A percentile compares a stretch with the other conserved stretches of the same genome.
Evolutionary conservation across 2,113 vertebrate genomes (phyloP).

Genomic region (Eleginops maclovinus): DNA sequence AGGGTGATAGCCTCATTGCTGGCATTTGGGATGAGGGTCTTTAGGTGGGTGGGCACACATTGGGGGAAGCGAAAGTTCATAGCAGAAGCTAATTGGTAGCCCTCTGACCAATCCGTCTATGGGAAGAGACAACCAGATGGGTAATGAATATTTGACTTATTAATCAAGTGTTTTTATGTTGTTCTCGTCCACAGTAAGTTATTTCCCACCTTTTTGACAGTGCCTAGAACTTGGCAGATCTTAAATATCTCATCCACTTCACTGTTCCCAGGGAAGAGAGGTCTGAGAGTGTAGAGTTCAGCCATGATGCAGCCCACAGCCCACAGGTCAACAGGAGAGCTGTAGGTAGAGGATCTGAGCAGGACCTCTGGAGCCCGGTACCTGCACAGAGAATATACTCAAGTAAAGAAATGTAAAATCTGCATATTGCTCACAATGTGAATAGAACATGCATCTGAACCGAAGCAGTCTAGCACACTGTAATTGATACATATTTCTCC

Average conservation of each 20-base stretch:
- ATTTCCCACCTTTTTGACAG: constrained; percentile 92
- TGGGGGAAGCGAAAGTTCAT: constrained; percentile 99
- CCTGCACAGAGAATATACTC: constrained; percentile 78
- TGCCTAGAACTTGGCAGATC: constrained; percentile 98
- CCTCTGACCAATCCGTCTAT: constrained; percentile 96
- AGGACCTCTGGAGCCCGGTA: constrained; percentile 98
- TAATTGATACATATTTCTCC: background rate
- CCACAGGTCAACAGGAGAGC: constrained; percentile 97
- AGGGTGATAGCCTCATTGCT: constrained; percentile 92
- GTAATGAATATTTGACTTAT: background rate
- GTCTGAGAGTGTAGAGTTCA: constrained; percentile 94
- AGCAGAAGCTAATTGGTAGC: constrained; percentile 91
- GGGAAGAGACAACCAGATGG: constrained; percentile 26
- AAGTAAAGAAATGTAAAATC: background rate
- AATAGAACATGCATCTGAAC: background rate
- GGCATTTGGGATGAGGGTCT: constrained; percentile 97
- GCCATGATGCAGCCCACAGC: constrained; percentile 99
- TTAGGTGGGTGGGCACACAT: constrained; percentile 93
- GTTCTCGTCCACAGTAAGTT: background rate
- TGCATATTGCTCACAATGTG: background rate
- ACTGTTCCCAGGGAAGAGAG: constrained; percentile 98
- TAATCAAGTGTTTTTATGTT: background rate
- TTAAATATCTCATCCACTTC: constrained; percentile 99
- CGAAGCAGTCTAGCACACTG: background rate
- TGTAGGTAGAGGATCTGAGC: constrained; percentile 91